Conservation (phyloP, 2,888 invertebrate genomes). For the Xylota sylvarum region DNA sequence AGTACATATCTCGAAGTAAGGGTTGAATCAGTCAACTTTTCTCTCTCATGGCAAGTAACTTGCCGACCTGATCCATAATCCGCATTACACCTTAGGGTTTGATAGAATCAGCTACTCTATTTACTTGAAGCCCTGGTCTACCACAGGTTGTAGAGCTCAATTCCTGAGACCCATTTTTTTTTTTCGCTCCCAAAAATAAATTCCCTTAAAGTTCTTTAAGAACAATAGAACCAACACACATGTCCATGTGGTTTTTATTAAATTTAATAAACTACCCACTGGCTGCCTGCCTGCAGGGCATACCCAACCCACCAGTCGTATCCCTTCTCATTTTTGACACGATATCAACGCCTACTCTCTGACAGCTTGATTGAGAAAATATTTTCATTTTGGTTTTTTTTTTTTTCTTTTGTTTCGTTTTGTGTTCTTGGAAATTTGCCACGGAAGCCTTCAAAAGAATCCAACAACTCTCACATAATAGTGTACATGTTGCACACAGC, state of each 20-base stretch:
- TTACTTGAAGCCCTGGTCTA: no score
- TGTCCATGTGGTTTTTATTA: background rate
- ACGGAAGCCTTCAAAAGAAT: background rate
- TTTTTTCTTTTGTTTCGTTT: background rate
- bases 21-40: no score
- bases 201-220: background rate
- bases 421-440: background rate
- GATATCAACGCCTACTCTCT: constrained; percentile 12
- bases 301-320: background rate
- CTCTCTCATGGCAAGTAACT: no score
- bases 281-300: background rate
- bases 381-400: background rate
- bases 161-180: no score
- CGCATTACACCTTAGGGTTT: no score
- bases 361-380: constrained; percentile 13
- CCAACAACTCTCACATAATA: background rate
- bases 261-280: background rate
- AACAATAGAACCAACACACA: background rate
- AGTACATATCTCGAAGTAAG: no score
- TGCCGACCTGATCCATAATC: no score
- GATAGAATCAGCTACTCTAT: no score
- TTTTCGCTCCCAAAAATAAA: no score
- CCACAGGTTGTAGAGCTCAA: no score
- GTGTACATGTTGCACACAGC: background rate
- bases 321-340: constrained; percentile 5